These are phyloP conservation scores for Lagodon rhomboides DNA, from an alignment of 2,797 vertebrate genomes.

Conservation along the genomic window DNA sequence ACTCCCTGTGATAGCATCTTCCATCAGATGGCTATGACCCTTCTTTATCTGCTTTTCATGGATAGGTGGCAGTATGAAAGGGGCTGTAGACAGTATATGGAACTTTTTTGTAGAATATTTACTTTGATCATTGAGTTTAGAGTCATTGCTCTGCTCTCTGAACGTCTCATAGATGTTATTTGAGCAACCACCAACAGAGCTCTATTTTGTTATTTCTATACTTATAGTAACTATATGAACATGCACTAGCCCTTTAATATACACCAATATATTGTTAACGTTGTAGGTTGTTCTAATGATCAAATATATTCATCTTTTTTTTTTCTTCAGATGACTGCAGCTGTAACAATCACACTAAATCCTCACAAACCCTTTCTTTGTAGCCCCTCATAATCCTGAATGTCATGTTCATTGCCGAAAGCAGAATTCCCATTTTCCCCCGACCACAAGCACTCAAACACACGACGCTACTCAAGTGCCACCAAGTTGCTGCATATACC, in stretches of 20 bases:
- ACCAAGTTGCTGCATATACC: constrained; percentile 47
- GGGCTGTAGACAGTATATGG: constrained; percentile 6
- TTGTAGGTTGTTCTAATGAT: constrained; percentile 8
- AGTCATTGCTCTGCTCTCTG: neutral
- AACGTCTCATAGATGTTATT: neutral
- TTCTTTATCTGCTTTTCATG: too few species aligned
- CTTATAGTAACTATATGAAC: too few species aligned
- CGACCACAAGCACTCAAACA: constrained; percentile 29
- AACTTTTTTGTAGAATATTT: constrained; percentile 11
- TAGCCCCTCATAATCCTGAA: constrained; percentile 47
- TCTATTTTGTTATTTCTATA: neutral
- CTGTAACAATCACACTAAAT: constrained; percentile 34
- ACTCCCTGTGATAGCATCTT: too few species aligned
- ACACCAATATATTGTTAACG: constrained; percentile 1
- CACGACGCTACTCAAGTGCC: constrained; percentile 64
- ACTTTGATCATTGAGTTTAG: neutral
- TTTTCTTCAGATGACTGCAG: neutral
- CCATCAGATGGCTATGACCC: too few species aligned
- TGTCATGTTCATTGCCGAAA: constrained; percentile 46
- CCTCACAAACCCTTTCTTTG: constrained; percentile 43
- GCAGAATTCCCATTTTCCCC: constrained; percentile 26
- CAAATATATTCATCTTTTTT: neutral
- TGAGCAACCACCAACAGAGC: neutral
- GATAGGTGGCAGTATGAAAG: too few species aligned
- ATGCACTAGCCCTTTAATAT: too few species aligned